Percentiles rank a stretch among this genome's conserved stretches.
These are phyloP conservation scores for Lucinisca nassula DNA, from an alignment of 2,888 invertebrate genomes.

Conservation along the genomic window DNA sequence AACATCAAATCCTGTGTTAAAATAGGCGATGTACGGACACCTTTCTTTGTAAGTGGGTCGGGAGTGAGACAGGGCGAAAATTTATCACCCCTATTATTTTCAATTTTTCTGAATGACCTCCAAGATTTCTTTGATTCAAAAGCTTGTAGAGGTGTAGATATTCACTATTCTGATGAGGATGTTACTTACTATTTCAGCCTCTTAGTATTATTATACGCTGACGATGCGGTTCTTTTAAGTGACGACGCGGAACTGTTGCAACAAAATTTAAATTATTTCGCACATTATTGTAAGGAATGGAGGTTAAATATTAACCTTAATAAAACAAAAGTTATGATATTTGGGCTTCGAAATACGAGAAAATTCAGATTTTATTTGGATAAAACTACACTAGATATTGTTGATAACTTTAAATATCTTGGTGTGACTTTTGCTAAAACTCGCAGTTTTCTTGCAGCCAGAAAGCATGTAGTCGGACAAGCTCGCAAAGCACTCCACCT, in stretches of 20 bases:
- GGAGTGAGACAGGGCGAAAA: constrained; percentile 45
- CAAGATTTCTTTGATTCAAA: constrained; percentile 1
- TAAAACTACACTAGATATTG: not conserved
- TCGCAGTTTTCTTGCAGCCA: not conserved
- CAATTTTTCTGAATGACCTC: constrained; percentile 33
- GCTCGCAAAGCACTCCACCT: not conserved
- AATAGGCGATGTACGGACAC: not conserved
- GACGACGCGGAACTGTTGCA: constrained; percentile 20
- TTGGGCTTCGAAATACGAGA: constrained; percentile 5
- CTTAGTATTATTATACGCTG: constrained; percentile 38
- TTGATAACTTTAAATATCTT: not conserved
- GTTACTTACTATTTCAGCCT: constrained; percentile 28
- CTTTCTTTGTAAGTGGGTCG: not conserved
- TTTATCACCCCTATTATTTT: constrained; percentile 34
- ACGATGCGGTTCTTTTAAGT: constrained; percentile 59
- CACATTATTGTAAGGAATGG: constrained; percentile 48
- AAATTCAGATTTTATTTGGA: constrained; percentile 22
- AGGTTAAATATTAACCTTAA: constrained; percentile 37
- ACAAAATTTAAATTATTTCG: constrained; percentile 32
- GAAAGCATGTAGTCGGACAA: not conserved
- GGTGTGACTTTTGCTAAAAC: not conserved
- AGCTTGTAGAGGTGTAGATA: not conserved
- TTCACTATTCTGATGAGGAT: not conserved
- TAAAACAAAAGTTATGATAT: constrained; percentile 43
- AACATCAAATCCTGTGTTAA: constrained; percentile 37